These are phyloP conservation scores for Zeugodacus cucurbitae DNA, from an alignment of 1,140 invertebrate genomes.

Conservation along the genomic window DNA sequence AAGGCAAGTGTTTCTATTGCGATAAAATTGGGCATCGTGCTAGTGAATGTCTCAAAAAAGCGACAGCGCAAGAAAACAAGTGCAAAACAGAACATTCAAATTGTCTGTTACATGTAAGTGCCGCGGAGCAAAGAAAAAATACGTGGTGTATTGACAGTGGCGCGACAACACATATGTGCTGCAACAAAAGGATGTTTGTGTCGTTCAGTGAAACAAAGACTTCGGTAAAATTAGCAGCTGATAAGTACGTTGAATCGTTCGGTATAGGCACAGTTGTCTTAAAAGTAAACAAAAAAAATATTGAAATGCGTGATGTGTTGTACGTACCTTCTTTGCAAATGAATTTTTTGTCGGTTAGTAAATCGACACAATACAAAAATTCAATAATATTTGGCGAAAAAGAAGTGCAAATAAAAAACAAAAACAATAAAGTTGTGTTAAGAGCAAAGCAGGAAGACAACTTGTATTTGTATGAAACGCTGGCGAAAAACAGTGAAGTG, in stretches of 20 bases:
- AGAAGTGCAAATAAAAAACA: neutral
- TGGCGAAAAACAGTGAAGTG: neutral
- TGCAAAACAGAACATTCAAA: neutral
- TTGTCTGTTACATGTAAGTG: neutral
- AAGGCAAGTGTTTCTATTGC: constrained; percentile 9
- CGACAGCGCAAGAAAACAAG: neutral
- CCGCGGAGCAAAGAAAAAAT: neutral
- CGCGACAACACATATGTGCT: constrained; percentile 15
- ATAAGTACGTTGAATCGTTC: neutral
- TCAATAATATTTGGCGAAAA: neutral
- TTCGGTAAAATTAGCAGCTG: neutral
- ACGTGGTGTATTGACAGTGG: neutral
- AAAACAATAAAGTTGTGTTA: neutral
- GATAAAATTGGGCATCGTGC: neutral
- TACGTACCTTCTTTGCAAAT: neutral
- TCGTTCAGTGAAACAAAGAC: neutral
- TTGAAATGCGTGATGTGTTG: neutral
- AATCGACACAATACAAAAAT: neutral
- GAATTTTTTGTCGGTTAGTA: neutral
- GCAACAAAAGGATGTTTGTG: neutral
- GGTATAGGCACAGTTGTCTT: neutral
- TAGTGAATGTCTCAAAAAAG: neutral
- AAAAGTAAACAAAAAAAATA: neutral
- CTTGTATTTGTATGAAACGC: neutral
- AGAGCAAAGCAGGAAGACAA: neutral